phyloP scores from a whole-genome alignment of 2,888 invertebrate genomes.

The Drosophila buzzatii region DNA sequence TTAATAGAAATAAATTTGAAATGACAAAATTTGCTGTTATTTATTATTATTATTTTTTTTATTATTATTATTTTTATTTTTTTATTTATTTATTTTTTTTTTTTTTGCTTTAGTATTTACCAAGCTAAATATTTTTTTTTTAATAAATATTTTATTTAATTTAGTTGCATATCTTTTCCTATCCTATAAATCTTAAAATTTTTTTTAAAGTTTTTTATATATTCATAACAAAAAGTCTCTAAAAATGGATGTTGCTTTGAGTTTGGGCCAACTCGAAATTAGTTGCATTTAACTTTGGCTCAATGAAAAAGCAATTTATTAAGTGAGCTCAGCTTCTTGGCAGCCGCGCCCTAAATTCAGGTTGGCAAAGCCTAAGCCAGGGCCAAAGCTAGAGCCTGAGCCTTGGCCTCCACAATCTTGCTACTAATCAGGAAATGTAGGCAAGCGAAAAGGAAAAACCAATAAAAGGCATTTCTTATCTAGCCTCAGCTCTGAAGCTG shows the following conservation, averaged over 20 bases:
- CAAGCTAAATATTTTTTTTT: no score
- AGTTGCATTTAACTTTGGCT: constrained; percentile 4
- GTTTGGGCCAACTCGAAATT: not conserved
- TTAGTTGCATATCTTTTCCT: not conserved
- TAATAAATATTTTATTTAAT: no score
- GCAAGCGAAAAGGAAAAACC: constrained; percentile 63
- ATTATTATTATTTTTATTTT: no score
- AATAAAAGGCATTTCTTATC: constrained; percentile 79
- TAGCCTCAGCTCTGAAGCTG: constrained; percentile 15
- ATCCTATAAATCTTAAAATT: not conserved
- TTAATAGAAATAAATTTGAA: no score
- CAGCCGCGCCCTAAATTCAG: constrained; percentile 56
- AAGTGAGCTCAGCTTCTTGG: constrained; percentile 18
- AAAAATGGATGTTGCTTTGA: not conserved
- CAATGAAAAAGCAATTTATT: constrained; percentile 38
- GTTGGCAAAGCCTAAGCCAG: constrained; percentile 7
- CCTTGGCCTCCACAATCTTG: constrained; percentile 53
- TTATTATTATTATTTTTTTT: no score
- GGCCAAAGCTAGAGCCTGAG: constrained; percentile 24
- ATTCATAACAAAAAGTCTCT: not conserved
- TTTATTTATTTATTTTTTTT: no score
- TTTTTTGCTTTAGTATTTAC: no score
- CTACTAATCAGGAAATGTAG: constrained; percentile 73
- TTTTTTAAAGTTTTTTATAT: no score
- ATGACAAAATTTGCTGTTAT: no score